Evolutionary conservation across 2,888 invertebrate species (phyloP), one percentile per base, ranked within the genome.

Genomic region (Sabatieria punctata): DNA sequence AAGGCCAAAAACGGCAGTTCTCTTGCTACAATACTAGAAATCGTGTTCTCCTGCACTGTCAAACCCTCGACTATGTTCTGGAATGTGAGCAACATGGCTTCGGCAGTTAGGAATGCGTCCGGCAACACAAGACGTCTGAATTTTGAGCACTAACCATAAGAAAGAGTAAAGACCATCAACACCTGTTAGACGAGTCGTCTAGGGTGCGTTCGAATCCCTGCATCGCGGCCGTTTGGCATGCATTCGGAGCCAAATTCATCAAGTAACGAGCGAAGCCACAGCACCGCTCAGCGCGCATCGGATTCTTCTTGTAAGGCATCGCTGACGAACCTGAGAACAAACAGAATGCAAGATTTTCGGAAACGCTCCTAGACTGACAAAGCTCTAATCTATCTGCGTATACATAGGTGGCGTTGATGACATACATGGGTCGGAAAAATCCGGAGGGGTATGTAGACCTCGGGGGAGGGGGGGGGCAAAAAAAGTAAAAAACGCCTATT

Each of bases 231-330:
- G 88, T 89, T 57, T 85, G 80, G 0, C 82, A 77, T 1, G 82
- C 77, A 61, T 84, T 83, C 13, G 77, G 75, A 33, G 78, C 76
- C 1, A 91, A 69, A 2, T 81, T 78, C 70, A 95, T 93, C 48
- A 97, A 70, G 65, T 88, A 85, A 19, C 95, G 77, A 0, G 93
- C 82, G 45, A 97, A 72, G 2, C 91, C 81, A 68, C 97, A 97
- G 62, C 88, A 69, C 18, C 95, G 77, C 67, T 97, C 97, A 1
- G 85, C 83, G 52, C 95, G 76, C 93, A 99, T 97, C 0, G 97
- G 97, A 67, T 99, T 99, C 44, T 93, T 76, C 66, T 99, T 99
- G 68, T 99, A 99, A 0, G 97, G 81, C 97, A 99, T 99, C 1
- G 97, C 97, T 50, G 89, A 89, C 0, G 93, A 95, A 0, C 97